These are phyloP conservation scores for Sceliomorpha sp. DNA, from an alignment of 2,888 invertebrate species.

Conservation along the genomic window DNA sequence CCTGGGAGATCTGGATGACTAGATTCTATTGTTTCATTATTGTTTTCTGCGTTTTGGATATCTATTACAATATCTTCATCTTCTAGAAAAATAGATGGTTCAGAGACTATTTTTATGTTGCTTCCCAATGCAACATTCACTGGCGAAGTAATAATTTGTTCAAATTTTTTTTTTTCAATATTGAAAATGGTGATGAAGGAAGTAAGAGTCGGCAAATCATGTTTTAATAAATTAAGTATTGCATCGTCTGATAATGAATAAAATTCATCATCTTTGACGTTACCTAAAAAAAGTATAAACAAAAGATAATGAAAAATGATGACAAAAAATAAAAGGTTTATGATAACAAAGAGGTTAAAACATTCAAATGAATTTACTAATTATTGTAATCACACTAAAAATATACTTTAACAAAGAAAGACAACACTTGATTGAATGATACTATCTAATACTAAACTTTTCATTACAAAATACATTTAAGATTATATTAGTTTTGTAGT, in stretches of 20 bases:
- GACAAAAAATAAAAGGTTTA: too few species aligned
- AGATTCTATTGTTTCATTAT: slow-evolving; percentile 11
- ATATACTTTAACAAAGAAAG: too few species aligned
- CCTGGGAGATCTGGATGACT: slow-evolving; percentile 10
- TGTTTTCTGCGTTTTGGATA: background rate
- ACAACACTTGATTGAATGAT: too few species aligned
- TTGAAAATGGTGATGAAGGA: slow-evolving; percentile 7
- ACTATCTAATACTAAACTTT: too few species aligned
- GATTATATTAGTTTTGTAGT: too few species aligned
- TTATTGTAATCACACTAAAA: too few species aligned
- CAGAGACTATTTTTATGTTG: background rate
- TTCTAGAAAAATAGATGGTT: slow-evolving; percentile 1
- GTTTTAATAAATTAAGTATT: slow-evolving; percentile 8
- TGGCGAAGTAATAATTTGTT: slow-evolving; percentile 6
- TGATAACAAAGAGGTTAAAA: too few species aligned
- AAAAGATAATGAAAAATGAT: too few species aligned
- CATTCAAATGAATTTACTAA: too few species aligned
- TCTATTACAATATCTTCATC: slow-evolving; percentile 12
- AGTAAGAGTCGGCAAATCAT: slow-evolving; percentile 10
- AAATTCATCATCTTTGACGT: slow-evolving; percentile 4
- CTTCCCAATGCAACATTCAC: background rate
- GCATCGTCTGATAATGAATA: slow-evolving; percentile 6
- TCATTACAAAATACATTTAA: too few species aligned
- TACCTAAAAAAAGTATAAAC: slow-evolving; percentile 12
- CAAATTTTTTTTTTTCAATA: slow-evolving; percentile 6